phyloP scores from a whole-genome alignment of 2,888 invertebrate genomes.

The Pachycephus smyrnensis region DNA sequence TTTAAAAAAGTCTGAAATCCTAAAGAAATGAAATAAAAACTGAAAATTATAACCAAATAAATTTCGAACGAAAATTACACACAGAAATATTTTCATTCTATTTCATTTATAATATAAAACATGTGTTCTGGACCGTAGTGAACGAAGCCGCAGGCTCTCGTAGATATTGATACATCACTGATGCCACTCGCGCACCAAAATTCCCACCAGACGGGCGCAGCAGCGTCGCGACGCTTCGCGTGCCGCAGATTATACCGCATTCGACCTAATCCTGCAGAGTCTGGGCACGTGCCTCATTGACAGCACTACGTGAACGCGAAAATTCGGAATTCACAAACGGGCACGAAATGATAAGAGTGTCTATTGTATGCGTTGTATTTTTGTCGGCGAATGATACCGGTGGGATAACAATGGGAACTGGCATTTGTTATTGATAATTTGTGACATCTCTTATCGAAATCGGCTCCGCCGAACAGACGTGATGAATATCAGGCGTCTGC shows the following conservation, averaged over 20 bases:
- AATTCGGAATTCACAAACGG: neutral
- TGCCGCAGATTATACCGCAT: conserved; percentile 56
- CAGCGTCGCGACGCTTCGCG: conserved; percentile 38
- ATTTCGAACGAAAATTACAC: neutral
- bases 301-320: neutral
- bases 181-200: conserved; percentile 16
- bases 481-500: conserved; percentile 58
- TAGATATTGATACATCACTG: conserved; percentile 3
- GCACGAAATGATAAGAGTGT: neutral
- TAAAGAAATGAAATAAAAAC: neutral
- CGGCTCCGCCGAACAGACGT: neutral
- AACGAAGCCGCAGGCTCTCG: neutral
- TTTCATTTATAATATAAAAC: neutral
- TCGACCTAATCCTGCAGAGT: conserved; percentile 14
- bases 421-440: neutral
- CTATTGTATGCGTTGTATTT: neutral
- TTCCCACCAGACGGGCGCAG: conserved; percentile 41
- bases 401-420: neutral
- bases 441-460: neutral
- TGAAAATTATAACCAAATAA: neutral
- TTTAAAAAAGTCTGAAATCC: neutral
- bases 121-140: neutral
- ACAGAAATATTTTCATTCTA: neutral
- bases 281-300: neutral
- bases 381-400: neutral